Conservation (phyloP, 2,113 vertebrate species). For the Mellivora capensis region DNA sequence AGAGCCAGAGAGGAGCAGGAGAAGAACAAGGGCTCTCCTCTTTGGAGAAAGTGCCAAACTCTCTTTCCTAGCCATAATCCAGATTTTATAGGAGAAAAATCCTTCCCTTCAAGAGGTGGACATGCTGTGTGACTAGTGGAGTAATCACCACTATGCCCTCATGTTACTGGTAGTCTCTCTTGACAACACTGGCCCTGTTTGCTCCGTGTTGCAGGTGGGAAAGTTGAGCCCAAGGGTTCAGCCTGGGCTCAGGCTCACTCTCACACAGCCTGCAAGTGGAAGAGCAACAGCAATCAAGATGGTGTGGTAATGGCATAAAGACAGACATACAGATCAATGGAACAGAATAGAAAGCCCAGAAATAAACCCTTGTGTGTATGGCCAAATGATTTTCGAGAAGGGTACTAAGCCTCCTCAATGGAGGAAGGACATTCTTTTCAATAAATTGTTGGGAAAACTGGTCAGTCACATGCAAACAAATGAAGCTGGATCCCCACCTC, state of each 20-base stretch:
- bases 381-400: neutral
- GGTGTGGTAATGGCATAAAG: neutral
- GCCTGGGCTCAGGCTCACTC: neutral
- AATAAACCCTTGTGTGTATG: neutral
- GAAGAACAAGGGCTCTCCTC: neutral
- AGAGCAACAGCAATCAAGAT: neutral
- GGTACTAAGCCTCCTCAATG: neutral
- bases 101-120: neutral
- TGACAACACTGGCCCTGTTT: neutral
- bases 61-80: neutral
- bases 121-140: fast-evolving
- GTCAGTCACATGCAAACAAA: neutral
- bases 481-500: neutral
- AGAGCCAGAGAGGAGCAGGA: neutral
- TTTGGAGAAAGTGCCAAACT: neutral
- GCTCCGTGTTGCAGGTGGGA: neutral
- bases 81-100: neutral
- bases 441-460: neutral
- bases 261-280: neutral
- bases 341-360: neutral
- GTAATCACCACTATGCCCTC: neutral
- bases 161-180: neutral
- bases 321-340: neutral
- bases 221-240: neutral
- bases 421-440: neutral